A percentile compares a stretch with the other conserved stretches of the same genome.
Conservation (phyloP, 2,888 invertebrate genomes). For the Allolobophora icterica region DNA sequence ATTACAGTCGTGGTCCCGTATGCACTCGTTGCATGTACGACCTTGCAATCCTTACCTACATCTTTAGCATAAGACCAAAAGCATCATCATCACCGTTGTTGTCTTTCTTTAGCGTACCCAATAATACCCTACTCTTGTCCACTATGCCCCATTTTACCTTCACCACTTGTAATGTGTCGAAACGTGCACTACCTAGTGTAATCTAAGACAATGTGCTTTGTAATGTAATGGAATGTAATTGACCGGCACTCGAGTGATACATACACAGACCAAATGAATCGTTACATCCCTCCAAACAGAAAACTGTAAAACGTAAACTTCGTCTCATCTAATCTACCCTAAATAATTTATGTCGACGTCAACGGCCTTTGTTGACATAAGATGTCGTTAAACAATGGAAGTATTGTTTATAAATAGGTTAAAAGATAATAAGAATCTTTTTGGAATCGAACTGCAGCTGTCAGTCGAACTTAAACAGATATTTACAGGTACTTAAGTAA, state of each 20-base stretch:
- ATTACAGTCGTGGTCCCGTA: slow-evolving; percentile 89
- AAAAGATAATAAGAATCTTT: too few species aligned
- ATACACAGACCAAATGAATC: slow-evolving; percentile 87
- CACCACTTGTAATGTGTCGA: background rate
- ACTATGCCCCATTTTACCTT: background rate
- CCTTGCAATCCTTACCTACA: slow-evolving; percentile 93
- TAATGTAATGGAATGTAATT: slow-evolving; percentile 68
- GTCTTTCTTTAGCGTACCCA: background rate
- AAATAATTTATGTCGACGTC: too few species aligned
- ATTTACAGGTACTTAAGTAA: too few species aligned
- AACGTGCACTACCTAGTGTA: background rate
- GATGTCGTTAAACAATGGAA: too few species aligned
- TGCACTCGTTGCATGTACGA: slow-evolving; percentile 85
- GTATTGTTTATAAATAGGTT: too few species aligned
- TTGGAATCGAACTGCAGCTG: too few species aligned
- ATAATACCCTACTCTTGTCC: too few species aligned
- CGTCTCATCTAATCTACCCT: too few species aligned
- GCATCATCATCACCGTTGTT: background rate
- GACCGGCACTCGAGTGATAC: slow-evolving; percentile 93
- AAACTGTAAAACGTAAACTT: slow-evolving; percentile 76
- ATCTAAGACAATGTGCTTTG: background rate
- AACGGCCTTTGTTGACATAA: too few species aligned
- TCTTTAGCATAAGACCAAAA: slow-evolving; percentile 71
- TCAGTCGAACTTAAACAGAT: too few species aligned
- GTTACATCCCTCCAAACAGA: slow-evolving; percentile 90